Percentiles rank a stretch among this genome's conserved stretches.
Conservation (phyloP, 2,888 invertebrate species). For the Pollenia angustigena region DNA sequence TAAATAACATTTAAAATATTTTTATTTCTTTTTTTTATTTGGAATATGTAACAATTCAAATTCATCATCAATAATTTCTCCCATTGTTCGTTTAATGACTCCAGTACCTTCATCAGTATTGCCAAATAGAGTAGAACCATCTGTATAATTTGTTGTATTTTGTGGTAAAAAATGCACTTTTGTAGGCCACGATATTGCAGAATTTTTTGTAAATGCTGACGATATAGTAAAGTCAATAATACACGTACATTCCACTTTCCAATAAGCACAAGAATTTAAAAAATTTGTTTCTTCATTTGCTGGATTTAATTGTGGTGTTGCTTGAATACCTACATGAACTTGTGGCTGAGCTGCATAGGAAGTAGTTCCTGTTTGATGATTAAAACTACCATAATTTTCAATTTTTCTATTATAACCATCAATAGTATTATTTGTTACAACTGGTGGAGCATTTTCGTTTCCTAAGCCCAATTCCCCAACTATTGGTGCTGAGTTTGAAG, state of each 20-base stretch:
- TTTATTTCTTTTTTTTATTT: neutral
- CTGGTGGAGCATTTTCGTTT: neutral
- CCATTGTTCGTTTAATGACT: neutral
- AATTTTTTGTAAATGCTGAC: conserved; percentile 9
- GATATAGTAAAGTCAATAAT: neutral
- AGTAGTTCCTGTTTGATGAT: neutral
- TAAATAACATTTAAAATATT: neutral
- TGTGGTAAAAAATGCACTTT: neutral
- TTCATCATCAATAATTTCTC: neutral
- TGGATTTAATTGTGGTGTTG: conserved; percentile 2
- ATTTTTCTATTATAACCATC: neutral
- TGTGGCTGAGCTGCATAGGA: neutral
- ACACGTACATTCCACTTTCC: conserved; percentile 5
- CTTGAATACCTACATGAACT: conserved; percentile 7
- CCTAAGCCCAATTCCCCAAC: neutral
- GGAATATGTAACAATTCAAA: neutral
- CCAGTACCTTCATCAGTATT: conserved; percentile 9
- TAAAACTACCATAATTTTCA: conserved; percentile 1
- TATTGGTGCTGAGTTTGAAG: neutral
- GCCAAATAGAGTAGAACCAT: neutral
- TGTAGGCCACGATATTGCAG: neutral
- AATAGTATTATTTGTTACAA: neutral
- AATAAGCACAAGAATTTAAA: conserved; percentile 36
- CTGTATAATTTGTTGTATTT: neutral
- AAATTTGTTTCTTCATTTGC: conserved; percentile 2